phyloP scores from a whole-genome alignment of 1,140 invertebrate genomes.

The Ceratosolen solmsi region DNA sequence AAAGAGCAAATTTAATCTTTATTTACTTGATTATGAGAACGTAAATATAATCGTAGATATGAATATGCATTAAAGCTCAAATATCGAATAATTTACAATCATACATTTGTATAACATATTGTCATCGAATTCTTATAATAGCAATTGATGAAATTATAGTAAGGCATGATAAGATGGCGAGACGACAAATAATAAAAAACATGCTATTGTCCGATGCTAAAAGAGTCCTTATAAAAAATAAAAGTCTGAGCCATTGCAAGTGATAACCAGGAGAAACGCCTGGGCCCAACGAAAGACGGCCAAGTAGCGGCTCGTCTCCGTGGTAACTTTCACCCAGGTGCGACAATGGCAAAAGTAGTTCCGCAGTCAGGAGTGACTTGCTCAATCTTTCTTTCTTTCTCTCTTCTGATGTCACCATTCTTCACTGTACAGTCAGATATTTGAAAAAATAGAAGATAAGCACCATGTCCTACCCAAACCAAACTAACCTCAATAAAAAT shows the following conservation, averaged over 20 bases:
- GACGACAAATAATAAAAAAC: no score
- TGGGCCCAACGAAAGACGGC: neutral
- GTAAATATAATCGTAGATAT: no score
- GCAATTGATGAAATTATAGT: no score
- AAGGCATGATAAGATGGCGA: no score
- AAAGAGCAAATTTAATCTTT: no score
- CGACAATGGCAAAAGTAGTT: neutral
- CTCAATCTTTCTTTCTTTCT: no score
- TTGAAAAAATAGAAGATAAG: constrained; percentile 5
- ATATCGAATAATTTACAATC: no score
- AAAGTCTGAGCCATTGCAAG: neutral
- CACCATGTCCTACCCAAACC: neutral
- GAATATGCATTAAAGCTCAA: no score
- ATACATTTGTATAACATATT: no score
- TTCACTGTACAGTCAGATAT: neutral
- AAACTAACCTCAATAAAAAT: constrained; percentile 8
- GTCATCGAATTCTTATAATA: no score
- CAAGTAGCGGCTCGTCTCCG: neutral
- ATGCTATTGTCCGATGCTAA: no score
- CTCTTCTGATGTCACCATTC: neutral
- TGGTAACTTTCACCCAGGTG: neutral
- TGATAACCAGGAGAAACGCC: neutral
- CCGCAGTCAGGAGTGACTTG: neutral
- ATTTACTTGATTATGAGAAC: no score
- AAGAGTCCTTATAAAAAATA: neutral